Evolutionary conservation across 2,113 vertebrate genomes (phyloP).

Genomic region (Salvelinus sp.): DNA sequence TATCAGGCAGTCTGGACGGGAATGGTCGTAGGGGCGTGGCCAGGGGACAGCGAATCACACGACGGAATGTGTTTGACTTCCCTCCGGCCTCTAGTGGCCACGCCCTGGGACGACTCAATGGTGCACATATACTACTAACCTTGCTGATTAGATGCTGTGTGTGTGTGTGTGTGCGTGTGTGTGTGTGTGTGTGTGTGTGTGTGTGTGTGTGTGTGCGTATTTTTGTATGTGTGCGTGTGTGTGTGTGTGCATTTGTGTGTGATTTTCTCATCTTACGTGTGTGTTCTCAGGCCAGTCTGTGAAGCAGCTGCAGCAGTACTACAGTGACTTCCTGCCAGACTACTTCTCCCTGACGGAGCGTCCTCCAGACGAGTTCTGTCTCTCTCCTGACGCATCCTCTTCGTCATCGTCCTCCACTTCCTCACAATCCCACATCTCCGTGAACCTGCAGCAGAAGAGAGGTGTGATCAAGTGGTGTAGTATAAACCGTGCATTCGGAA

Average conservation of each 20-base stretch:
- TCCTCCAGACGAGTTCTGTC: slow-evolving; percentile 94
- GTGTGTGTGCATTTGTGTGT: background rate
- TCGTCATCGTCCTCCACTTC: slow-evolving; percentile 80
- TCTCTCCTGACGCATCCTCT: slow-evolving; percentile 87
- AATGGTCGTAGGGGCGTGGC: slow-evolving; percentile 68
- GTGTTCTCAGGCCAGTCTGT: slow-evolving; percentile 68
- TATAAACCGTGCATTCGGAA: too few relatives aligned
- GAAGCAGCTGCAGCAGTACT: slow-evolving; percentile 79
- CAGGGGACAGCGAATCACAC: slow-evolving; percentile 68
- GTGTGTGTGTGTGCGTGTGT: background rate
- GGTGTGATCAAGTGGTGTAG: slow-evolving; percentile 55
- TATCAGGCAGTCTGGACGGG: slow-evolving; percentile 72
- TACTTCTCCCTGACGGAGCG: slow-evolving; percentile 93
- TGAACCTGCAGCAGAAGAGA: slow-evolving; percentile 91
- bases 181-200: slow-evolving; percentile 4
- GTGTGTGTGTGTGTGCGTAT: background rate
- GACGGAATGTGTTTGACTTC: slow-evolving; percentile 89
- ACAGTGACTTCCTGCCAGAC: slow-evolving; percentile 88
- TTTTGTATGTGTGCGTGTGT: background rate
- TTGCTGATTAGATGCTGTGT: background rate
- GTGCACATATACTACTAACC: slow-evolving; percentile 61
- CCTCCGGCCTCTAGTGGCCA: slow-evolving; percentile 71
- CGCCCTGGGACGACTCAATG: slow-evolving; percentile 77
- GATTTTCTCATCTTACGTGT: background rate
- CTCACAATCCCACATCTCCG: slow-evolving; percentile 78